These are phyloP conservation scores for Agrochola macilenta DNA, from an alignment of 2,888 invertebrate species.

Conservation along the genomic window DNA sequence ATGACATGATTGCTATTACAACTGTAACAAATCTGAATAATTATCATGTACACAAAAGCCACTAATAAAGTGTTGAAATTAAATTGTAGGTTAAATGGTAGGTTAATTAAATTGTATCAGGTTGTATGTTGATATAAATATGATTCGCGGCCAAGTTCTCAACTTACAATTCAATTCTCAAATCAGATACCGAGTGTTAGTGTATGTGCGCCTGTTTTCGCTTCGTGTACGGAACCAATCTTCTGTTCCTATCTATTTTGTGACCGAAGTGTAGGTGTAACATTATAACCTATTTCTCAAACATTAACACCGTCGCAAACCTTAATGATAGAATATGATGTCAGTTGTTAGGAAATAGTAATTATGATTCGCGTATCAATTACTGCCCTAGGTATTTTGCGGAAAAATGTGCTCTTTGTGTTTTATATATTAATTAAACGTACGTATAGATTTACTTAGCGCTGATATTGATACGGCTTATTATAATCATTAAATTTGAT, in stretches of 20 bases:
- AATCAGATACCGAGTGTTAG: not conserved
- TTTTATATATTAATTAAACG: not conserved
- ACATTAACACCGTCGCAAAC: slow-evolving; percentile 7
- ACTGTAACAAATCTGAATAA: too few species aligned
- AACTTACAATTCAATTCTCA: not conserved
- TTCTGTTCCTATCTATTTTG: not conserved
- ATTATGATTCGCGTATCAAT: slow-evolving; percentile 16
- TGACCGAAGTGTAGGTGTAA: not conserved
- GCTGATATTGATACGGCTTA: slow-evolving; percentile 1
- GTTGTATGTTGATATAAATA: too few species aligned
- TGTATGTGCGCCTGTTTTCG: not conserved
- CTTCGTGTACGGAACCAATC: not conserved
- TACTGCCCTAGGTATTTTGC: slow-evolving; percentile 25
- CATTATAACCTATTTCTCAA: slow-evolving; percentile 30
- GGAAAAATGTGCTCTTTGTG: not conserved
- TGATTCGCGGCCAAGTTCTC: not conserved
- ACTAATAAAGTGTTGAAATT: too few species aligned
- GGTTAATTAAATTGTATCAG: too few species aligned
- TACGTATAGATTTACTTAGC: not conserved
- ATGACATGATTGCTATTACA: too few species aligned
- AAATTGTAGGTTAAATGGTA: too few species aligned
- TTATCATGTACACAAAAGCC: too few species aligned
- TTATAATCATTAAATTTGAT: not conserved
- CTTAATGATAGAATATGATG: slow-evolving; percentile 29
- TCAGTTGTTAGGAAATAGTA: slow-evolving; percentile 20